These are phyloP conservation scores for Drosophila testacea DNA, from an alignment of 2,888 invertebrate genomes.

Conservation along the genomic window DNA sequence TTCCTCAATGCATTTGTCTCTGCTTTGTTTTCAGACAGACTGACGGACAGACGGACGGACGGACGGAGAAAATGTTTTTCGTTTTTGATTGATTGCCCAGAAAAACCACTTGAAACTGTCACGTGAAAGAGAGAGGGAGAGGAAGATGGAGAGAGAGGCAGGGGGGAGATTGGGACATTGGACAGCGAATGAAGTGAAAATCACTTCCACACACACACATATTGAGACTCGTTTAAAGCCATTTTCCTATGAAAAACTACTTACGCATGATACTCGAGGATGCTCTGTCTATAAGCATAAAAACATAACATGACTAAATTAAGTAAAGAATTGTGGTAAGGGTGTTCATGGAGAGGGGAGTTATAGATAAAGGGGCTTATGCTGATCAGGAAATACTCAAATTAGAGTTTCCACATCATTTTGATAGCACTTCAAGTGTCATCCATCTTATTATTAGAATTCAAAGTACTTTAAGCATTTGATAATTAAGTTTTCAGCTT, in stretches of 20 bases:
- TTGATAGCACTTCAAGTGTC: neutral
- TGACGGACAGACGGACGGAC: neutral
- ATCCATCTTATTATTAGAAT: neutral
- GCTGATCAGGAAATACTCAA: conserved; percentile 14
- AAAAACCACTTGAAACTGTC: conserved; percentile 78
- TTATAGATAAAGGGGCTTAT: neutral
- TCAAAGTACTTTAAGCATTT: no score
- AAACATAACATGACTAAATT: conserved; percentile 53
- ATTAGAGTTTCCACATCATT: conserved; percentile 3
- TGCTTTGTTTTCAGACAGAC: conserved; percentile 45
- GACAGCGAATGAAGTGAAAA: conserved; percentile 70
- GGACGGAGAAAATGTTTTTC: conserved; percentile 46
- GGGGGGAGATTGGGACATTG: conserved; percentile 24
- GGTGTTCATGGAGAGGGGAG: neutral
- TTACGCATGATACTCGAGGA: conserved; percentile 48
- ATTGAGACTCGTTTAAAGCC: conserved; percentile 26
- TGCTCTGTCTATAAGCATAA: conserved; percentile 25
- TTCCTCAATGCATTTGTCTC: conserved; percentile 45
- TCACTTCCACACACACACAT: conserved; percentile 56
- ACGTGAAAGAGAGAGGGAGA: conserved; percentile 19
- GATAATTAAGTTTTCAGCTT: no score
- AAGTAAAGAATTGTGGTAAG: conserved; percentile 11
- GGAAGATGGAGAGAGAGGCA: neutral
- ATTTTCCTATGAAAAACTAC: conserved; percentile 74
- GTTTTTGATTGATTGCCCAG: conserved; percentile 76